Evolutionary conservation across 2,888 invertebrate genomes (phyloP).

Genomic region (Diadegma fenestrale): DNA sequence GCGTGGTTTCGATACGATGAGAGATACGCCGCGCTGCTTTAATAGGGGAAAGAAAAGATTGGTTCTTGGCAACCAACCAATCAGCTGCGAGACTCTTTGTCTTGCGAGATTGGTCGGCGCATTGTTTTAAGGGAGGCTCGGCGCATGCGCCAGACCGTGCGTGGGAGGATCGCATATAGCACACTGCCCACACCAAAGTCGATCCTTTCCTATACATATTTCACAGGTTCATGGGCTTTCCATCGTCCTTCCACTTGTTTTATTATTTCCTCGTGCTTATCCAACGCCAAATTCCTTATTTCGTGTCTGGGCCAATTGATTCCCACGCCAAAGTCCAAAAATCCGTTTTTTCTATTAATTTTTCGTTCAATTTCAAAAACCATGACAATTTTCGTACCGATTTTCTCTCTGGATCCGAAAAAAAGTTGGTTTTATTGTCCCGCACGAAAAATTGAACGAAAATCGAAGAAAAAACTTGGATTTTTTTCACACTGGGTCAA

Average conservation of each 20-base stretch:
- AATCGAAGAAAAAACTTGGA: neutral
- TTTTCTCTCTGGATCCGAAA: no score
- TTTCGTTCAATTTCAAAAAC: no score
- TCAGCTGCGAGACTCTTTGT: slow-evolving; percentile 82
- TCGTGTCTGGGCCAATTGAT: neutral
- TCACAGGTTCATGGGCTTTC: slow-evolving; percentile 21
- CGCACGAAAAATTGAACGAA: neutral
- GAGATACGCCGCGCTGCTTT: neutral
- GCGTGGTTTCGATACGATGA: slow-evolving; percentile 8
- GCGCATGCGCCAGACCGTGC: slow-evolving; percentile 81
- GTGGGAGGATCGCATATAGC: slow-evolving; percentile 81
- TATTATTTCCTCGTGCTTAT: neutral
- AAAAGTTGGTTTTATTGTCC: no score
- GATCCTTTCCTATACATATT: slow-evolving; percentile 34
- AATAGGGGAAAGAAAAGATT: slow-evolving; percentile 76
- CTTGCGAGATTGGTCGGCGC: slow-evolving; percentile 83
- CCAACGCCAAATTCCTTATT: neutral
- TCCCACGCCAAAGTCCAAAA: no score
- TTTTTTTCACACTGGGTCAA: neutral
- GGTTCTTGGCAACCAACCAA: slow-evolving; percentile 81
- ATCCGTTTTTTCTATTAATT: no score
- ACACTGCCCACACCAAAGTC: slow-evolving; percentile 73
- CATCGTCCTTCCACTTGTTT: neutral
- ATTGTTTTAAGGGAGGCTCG: slow-evolving; percentile 83
- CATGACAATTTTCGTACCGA: no score